Evolutionary conservation across 2,113 vertebrate genomes (phyloP).

Genomic region (Condylura cristata): DNA sequence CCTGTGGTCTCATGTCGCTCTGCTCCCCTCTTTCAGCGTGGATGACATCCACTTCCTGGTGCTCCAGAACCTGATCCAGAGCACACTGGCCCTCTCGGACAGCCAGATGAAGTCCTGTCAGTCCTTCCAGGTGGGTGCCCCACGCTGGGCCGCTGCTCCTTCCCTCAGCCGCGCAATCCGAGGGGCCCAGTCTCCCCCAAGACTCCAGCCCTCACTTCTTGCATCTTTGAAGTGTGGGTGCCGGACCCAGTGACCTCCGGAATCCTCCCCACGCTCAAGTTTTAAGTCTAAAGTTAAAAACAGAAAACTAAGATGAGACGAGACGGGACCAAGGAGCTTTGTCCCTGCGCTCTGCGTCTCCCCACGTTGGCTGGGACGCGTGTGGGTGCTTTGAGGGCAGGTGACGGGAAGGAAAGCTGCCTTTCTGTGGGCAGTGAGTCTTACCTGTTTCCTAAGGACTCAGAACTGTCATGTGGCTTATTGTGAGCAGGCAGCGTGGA

Average conservation of each 20-base stretch:
- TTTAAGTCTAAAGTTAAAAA: neutral
- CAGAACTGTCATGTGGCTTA: fast-evolving
- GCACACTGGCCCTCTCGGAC: constrained; percentile 94
- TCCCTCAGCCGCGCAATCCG: fast-evolving
- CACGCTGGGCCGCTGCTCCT: too few species aligned
- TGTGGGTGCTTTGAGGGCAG: fast-evolving
- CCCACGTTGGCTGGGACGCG: fast-evolving
- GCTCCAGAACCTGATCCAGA: constrained; percentile 96
- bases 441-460: neutral
- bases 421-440: fast-evolving
- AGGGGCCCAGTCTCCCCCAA: fast-evolving
- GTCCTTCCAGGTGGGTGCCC: constrained; percentile 91
- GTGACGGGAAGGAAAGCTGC: too few species aligned
- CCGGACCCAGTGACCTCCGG: neutral
- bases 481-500: neutral
- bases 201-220: neutral
- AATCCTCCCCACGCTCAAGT: neutral
- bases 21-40: constrained; percentile 81
- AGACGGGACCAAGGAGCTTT: neutral
- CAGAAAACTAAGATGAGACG: neutral
- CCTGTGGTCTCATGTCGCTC: neutral
- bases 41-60: constrained; percentile 94
- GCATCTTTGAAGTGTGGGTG: neutral
- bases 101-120: constrained; percentile 93
- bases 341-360: too few species aligned